Percentiles rank a stretch among this genome's conserved stretches.
These are phyloP conservation scores for Hippopotamus amphibius DNA, from an alignment of 2,113 vertebrate genomes.

Conservation along the genomic window DNA sequence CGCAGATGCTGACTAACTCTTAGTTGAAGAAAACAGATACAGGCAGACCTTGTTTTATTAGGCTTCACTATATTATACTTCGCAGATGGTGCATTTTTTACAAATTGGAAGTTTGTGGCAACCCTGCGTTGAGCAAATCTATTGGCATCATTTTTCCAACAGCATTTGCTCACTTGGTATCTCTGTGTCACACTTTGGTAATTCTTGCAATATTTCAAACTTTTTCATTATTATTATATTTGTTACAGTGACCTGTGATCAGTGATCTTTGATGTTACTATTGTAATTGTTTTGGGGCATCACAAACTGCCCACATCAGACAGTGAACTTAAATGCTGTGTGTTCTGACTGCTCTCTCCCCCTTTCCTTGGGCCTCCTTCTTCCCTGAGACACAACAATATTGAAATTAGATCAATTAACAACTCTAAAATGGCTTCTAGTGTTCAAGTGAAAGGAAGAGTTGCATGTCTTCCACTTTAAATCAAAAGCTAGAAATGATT, in stretches of 20 bases:
- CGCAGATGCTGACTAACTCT: not conserved
- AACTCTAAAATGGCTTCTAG: not conserved
- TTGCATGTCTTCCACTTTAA: not conserved
- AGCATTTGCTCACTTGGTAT: not conserved
- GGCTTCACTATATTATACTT: not conserved
- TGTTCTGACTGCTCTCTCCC: not conserved
- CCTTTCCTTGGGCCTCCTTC: not conserved
- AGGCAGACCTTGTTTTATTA: not conserved
- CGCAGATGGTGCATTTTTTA: not conserved
- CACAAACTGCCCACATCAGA: not conserved
- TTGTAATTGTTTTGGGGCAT: not conserved
- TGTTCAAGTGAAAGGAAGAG: not conserved
- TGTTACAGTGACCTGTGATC: not conserved
- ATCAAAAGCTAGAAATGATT: not conserved
- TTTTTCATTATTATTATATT: not conserved
- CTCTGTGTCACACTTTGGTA: not conserved
- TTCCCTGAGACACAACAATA: not conserved
- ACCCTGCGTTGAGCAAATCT: not conserved
- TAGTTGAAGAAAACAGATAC: not conserved
- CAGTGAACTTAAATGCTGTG: not conserved
- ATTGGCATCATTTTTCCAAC: not conserved
- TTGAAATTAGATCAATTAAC: not conserved
- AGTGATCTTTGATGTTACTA: not conserved
- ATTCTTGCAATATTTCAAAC: not conserved
- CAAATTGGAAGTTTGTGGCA: not conserved